Conservation (phyloP, 2,797 vertebrate species). For the Masticophis lateralis region DNA sequence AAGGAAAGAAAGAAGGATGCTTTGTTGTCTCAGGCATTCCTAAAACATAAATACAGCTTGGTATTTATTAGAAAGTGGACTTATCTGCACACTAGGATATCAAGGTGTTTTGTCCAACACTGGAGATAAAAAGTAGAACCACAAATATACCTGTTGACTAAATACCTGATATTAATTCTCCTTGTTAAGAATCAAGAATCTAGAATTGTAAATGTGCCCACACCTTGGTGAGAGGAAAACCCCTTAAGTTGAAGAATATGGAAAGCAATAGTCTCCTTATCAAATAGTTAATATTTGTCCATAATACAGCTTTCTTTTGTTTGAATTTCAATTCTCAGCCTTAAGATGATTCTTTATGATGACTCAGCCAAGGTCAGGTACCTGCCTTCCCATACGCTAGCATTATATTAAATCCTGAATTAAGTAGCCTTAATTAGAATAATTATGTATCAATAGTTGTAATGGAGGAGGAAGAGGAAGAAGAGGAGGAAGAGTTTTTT, state of each 20-base stretch:
- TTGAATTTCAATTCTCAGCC: not conserved
- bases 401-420: not conserved
- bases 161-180: not conserved
- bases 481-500: not conserved
- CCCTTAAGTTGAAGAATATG: not conserved
- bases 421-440: slow-evolving; percentile 27
- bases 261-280: not conserved
- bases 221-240: not conserved
- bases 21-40: not conserved
- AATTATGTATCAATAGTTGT: not conserved
- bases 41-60: not conserved
- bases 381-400: not conserved
- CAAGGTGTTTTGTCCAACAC: not conserved
- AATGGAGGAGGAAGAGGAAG: not conserved
- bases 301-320: not conserved
- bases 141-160: not conserved
- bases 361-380: not conserved
- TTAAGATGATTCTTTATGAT: not conserved
- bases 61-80: not conserved
- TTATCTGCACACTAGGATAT: not conserved
- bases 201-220: not conserved
- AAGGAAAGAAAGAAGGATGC: not conserved
- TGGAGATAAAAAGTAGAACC: not conserved
- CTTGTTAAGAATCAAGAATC: not conserved
- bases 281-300: not conserved